A percentile compares a stretch with the other conserved stretches of the same genome.
These are phyloP conservation scores for Pseudolaguvia tuberculata DNA, from an alignment of 2,113 vertebrate genomes.

Conservation along the genomic window DNA sequence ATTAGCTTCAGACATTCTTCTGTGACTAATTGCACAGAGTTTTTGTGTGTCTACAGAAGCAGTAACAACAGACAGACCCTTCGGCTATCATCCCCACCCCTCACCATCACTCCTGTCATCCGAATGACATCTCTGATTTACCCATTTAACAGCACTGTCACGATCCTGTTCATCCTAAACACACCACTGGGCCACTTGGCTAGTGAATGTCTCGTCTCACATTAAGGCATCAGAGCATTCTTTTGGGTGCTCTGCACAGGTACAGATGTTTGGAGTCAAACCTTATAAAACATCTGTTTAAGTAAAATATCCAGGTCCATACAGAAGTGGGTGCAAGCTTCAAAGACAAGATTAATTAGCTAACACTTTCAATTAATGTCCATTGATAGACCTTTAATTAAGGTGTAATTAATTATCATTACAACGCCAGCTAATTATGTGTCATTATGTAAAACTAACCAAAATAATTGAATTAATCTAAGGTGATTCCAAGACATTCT, in stretches of 20 bases:
- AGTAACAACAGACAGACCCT: slow-evolving; percentile 28
- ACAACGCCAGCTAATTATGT: slow-evolving; percentile 60
- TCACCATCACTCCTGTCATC: slow-evolving; percentile 47
- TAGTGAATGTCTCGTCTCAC: slow-evolving; percentile 29
- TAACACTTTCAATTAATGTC: slow-evolving; percentile 72
- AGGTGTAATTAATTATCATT: slow-evolving; percentile 71
- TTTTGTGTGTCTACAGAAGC: slow-evolving; percentile 42
- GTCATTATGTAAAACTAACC: slow-evolving; percentile 58
- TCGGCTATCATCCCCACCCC: slow-evolving; percentile 21
- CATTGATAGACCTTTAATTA: slow-evolving; percentile 70
- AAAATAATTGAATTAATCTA: slow-evolving; percentile 69
- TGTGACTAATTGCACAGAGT: slow-evolving; percentile 48
- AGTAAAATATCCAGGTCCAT: slow-evolving; percentile 42
- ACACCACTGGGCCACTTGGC: slow-evolving; percentile 31
- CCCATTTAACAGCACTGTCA: slow-evolving; percentile 49
- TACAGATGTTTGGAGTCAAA: slow-evolving; percentile 44
- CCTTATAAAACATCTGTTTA: slow-evolving; percentile 43
- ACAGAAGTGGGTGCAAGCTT: slow-evolving; percentile 45
- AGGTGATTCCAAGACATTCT: slow-evolving; percentile 59
- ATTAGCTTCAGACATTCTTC: slow-evolving; percentile 40
- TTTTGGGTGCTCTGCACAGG: not conserved
- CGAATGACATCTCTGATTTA: slow-evolving; percentile 55
- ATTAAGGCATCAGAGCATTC: not conserved
- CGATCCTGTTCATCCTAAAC: slow-evolving; percentile 11
- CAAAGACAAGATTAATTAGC: slow-evolving; percentile 68